Conservation (phyloP, 2,113 vertebrate species). For the Cairina moschata region DNA sequence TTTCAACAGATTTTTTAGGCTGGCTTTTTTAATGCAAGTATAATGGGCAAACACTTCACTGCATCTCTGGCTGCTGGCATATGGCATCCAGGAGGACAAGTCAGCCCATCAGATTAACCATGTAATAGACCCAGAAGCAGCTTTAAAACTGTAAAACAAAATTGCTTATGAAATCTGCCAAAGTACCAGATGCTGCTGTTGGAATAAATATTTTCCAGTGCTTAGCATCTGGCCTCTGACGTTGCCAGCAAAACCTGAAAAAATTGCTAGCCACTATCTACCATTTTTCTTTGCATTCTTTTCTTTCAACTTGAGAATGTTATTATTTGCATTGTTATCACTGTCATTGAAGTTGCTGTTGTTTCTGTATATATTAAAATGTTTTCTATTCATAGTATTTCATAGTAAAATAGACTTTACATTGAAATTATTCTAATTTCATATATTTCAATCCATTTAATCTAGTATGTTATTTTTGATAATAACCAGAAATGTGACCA, state of each 20-base stretch:
- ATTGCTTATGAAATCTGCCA: constrained; percentile 76
- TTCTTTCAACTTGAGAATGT: not conserved
- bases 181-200: constrained; percentile 73
- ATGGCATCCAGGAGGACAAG: constrained; percentile 72
- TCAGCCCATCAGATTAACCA: constrained; percentile 77
- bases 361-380: not conserved
- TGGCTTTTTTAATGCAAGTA: constrained; percentile 54
- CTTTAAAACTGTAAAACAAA: constrained; percentile 77
- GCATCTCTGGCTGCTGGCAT: constrained; percentile 68
- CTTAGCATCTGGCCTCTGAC: constrained; percentile 72
- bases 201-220: constrained; percentile 73
- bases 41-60: constrained; percentile 70
- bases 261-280: not conserved
- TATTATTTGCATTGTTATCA: not conserved
- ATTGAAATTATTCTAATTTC: not conserved
- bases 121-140: constrained; percentile 76
- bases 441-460: not conserved
- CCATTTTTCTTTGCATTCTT: not conserved
- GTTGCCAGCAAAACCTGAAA: constrained; percentile 44
- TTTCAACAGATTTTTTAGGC: constrained; percentile 46
- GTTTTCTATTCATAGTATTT: not conserved
- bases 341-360: not conserved
- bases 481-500: not conserved
- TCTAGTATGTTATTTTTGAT: not conserved
- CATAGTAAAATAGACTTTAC: not conserved